phyloP scores from a whole-genome alignment of 2,113 vertebrate genomes.

The Nibea coibor region DNA sequence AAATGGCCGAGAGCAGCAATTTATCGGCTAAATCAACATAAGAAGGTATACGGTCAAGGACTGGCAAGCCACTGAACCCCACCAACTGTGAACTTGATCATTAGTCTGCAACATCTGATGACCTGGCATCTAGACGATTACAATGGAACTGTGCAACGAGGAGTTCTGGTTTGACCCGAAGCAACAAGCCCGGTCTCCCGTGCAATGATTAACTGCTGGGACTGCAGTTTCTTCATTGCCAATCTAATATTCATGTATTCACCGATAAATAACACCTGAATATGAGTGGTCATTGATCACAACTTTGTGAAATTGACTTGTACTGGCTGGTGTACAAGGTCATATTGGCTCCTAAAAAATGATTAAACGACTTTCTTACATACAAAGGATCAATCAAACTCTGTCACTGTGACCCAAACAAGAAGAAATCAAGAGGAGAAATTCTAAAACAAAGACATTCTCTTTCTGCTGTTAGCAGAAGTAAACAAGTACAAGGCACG shows the following conservation, averaged over 20 bases:
- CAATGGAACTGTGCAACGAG: constrained; percentile 33
- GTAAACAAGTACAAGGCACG: not conserved
- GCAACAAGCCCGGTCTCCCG: constrained; percentile 10
- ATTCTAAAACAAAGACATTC: not conserved
- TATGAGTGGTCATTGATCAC: not conserved
- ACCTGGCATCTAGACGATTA: constrained; percentile 58
- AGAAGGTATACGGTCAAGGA: constrained; percentile 73
- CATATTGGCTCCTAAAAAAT: not conserved
- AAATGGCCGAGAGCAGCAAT: constrained; percentile 76
- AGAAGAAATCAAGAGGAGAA: not conserved
- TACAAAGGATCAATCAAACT: not conserved
- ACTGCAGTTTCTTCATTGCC: constrained; percentile 39
- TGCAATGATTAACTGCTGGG: constrained; percentile 46
- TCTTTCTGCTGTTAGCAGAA: not conserved
- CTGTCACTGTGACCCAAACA: not conserved
- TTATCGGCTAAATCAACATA: constrained; percentile 78
- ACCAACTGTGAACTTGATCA: constrained; percentile 70
- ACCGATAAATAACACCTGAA: constrained; percentile 30
- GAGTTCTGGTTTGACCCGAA: constrained; percentile 37
- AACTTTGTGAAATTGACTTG: not conserved
- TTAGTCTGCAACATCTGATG: constrained; percentile 70
- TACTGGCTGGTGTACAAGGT: not conserved
- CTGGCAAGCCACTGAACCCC: constrained; percentile 71
- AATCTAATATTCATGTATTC: constrained; percentile 27
- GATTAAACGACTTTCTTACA: not conserved